These are phyloP conservation scores for Myiotriccus ornatus DNA, from an alignment of 2,797 vertebrate genomes.

Conservation along the genomic window DNA sequence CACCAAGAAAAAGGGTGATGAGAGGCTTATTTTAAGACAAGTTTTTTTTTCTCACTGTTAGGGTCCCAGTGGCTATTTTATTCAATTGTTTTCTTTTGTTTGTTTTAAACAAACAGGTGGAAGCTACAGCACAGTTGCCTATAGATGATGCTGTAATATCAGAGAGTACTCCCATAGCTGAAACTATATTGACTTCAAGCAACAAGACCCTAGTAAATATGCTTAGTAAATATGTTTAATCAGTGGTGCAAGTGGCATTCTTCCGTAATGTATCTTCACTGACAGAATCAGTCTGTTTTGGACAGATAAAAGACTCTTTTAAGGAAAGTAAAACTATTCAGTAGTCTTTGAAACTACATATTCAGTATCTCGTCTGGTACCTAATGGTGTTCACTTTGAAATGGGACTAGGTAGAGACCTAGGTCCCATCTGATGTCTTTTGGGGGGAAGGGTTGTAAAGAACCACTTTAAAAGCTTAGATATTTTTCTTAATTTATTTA, in stretches of 20 bases:
- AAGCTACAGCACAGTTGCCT: constrained; percentile 78
- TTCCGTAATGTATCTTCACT: constrained; percentile 53
- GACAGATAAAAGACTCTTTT: neutral
- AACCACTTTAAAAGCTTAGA: neutral
- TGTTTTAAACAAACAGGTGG: constrained; percentile 81
- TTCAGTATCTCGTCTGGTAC: neutral
- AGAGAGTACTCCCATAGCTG: constrained; percentile 80
- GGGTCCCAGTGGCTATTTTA: constrained; percentile 63
- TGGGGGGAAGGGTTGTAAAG: neutral
- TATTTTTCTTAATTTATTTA: neutral
- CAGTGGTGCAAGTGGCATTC: constrained; percentile 43
- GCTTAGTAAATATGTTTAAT: constrained; percentile 70
- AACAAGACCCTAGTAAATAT: constrained; percentile 83
- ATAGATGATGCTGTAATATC: constrained; percentile 81
- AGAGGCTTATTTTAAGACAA: constrained; percentile 73
- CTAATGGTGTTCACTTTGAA: neutral
- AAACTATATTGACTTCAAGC: constrained; percentile 82
- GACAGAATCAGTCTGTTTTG: neutral
- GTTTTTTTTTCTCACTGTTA: constrained; percentile 42
- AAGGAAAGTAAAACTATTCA: neutral
- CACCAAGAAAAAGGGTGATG: constrained; percentile 84
- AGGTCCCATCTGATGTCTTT: neutral
- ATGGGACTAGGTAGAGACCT: neutral
- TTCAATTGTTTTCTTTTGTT: constrained; percentile 79
- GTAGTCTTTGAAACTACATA: neutral